Evolutionary conservation across 2,888 invertebrate genomes (phyloP), one percentile per base, ranked within the genome.

Genomic region (Syrista parreyssii): DNA sequence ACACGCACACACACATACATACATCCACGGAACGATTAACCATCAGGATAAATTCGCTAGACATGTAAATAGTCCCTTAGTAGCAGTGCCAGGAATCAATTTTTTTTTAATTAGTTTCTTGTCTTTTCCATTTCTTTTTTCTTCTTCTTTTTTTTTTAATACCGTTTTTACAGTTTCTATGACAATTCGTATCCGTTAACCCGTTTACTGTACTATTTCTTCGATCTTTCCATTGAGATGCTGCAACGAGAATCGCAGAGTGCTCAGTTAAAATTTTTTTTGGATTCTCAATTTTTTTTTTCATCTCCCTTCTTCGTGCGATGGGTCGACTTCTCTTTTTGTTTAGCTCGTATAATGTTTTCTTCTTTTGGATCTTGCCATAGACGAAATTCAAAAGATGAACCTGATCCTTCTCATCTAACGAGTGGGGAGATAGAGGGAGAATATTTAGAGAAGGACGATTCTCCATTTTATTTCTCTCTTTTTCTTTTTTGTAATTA

Each of bases 61-160:
- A 85, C 84, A 86, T 89, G 89, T 89, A 89, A 78, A 89, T 88
- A 88, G 87, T 83, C 81, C 85, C 79, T 79, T 76, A 76, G 79
- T 80, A 84, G 82, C 84, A 82, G 84, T 86, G 84, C 87, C 85
- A 86, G 83, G 83, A 84, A 85, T 85, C 82, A 77, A 81, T 83
- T 78, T 83, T 77, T 80, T 78, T 79, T 55, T 55, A 0, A 6
- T 55, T 23, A 55, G 55, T 55, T 55, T 55, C 55, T 55, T 6
- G 55, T 23, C 23, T 23, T 55, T 23, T 23, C 55, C 55, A 55
- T 9, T 55, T 40, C 15, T 15, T 40, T 40, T 1, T 33, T 33
- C 3, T 33, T 34, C 9, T 36, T 0, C 15, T 15, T 40, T 15
- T 36, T 12, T 15, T 15, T 40, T 36, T 36, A 4, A 40, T 15